Conservation (phyloP, 2,797 vertebrate genomes). For the Pseudomugil gertrudae region DNA sequence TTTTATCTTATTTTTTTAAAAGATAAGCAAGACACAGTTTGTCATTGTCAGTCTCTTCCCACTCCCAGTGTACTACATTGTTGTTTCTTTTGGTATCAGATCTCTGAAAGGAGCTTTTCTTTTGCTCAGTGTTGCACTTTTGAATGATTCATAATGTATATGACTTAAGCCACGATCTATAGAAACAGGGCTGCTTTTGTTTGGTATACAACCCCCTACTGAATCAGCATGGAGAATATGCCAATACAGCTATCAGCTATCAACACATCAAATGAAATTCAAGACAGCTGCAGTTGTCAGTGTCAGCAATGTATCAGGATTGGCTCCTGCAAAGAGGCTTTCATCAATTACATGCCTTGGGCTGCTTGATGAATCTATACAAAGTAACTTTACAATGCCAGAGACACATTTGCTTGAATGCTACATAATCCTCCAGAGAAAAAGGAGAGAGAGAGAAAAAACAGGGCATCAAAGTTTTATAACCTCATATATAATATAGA, state of each 20-base stretch:
- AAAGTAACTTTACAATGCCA: conserved; percentile 46
- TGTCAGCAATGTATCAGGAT: conserved; percentile 20
- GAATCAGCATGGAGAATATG: conserved; percentile 31
- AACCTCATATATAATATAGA: conserved; percentile 46
- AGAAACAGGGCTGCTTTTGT: conserved; percentile 42
- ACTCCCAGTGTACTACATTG: conserved; percentile 17
- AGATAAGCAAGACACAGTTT: conserved; percentile 29
- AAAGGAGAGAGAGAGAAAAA: conserved; percentile 10
- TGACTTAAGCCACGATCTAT: conserved; percentile 17
- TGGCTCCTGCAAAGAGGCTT: background rate
- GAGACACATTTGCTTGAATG: conserved; percentile 25
- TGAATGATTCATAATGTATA: conserved; percentile 33
- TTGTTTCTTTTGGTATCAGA: conserved; percentile 34
- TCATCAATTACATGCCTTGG: conserved; percentile 32
- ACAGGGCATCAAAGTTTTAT: conserved; percentile 37
- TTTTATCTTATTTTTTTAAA: conserved; percentile 15
- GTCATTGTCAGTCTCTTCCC: conserved; percentile 46
- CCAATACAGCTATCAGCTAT: conserved; percentile 32
- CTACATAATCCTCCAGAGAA: conserved; percentile 33
- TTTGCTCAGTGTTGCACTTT: conserved; percentile 20
- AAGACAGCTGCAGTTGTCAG: conserved; percentile 19
- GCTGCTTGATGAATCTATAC: conserved; percentile 39
- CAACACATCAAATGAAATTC: conserved; percentile 35
- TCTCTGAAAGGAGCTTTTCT: conserved; percentile 50
- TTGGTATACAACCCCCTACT: background rate